These are phyloP conservation scores for Agrotis exclamationis DNA, from an alignment of 2,888 invertebrate genomes.

Conservation along the genomic window DNA sequence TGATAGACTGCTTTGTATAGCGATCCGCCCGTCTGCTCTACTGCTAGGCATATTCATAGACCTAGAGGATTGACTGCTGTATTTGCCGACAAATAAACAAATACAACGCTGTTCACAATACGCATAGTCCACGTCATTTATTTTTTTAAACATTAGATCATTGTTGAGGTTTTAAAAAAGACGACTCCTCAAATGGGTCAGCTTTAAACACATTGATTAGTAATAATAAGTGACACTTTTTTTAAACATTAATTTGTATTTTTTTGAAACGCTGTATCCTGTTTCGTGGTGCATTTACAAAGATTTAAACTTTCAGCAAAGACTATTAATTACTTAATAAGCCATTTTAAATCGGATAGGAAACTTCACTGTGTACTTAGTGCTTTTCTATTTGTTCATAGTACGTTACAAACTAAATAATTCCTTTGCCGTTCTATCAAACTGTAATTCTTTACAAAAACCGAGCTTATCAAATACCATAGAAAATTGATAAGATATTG, in stretches of 20 bases:
- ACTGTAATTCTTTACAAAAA: not conserved
- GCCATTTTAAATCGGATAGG: not conserved
- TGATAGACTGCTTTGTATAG: slow-evolving; percentile 87
- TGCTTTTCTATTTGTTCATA: not conserved
- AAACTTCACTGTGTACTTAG: not conserved
- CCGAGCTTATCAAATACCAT: not conserved
- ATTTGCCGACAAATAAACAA: slow-evolving; percentile 17
- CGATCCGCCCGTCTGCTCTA: slow-evolving; percentile 65
- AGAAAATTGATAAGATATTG: not conserved
- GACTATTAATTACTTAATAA: not conserved
- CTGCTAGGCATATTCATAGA: too few species aligned
- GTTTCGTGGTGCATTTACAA: not conserved
- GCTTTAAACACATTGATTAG: too few species aligned
- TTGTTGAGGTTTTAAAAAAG: not conserved
- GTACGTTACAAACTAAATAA: not conserved
- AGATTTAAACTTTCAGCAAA: too few species aligned
- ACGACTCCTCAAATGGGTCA: too few species aligned
- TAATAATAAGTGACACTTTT: too few species aligned
- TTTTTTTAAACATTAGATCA: not conserved
- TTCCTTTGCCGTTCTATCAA: not conserved
- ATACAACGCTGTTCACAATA: not conserved
- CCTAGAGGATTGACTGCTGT: slow-evolving; percentile 33
- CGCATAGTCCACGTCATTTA: too few species aligned
- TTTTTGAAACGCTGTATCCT: too few species aligned
- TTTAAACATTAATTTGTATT: too few species aligned